A percentile compares a stretch with the other conserved stretches of the same genome.
Conservation (phyloP, 1,140 invertebrate genomes). For the Coenobita brevimanus region DNA sequence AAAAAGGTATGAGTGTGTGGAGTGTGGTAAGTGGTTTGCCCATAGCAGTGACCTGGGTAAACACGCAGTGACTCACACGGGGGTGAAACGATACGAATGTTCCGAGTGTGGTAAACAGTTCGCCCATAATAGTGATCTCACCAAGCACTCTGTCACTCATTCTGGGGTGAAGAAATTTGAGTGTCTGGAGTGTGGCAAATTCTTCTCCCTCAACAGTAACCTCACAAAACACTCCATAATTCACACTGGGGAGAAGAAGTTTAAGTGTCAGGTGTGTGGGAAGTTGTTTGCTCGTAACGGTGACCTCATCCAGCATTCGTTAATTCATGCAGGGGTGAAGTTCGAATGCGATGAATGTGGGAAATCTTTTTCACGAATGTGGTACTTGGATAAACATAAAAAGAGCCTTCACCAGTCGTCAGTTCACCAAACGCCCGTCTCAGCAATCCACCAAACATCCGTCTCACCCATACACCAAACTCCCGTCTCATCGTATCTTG, state of each 20-base stretch:
- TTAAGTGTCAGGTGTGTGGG: neutral
- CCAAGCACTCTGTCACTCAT: neutral
- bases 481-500: too few species aligned
- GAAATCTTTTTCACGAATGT: too few species aligned
- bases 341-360: too few species aligned
- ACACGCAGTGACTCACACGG: neutral
- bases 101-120: neutral
- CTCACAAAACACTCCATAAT: neutral
- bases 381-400: too few species aligned
- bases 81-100: neutral
- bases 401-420: too few species aligned
- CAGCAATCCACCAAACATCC: too few species aligned
- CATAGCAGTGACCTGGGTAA: neutral
- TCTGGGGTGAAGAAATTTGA: neutral
- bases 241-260: neutral
- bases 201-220: neutral
- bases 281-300: neutral
- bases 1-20: too few species aligned
- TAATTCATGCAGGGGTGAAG: too few species aligned
- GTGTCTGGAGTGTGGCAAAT: neutral
- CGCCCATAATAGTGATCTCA: neutral
- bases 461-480: too few species aligned
- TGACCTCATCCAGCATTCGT: neutral
- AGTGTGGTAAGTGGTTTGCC: too few species aligned
- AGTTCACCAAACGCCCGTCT: too few species aligned